phyloP scores from a whole-genome alignment of 2,113 vertebrate species.

The Scytalopus superciliaris region DNA sequence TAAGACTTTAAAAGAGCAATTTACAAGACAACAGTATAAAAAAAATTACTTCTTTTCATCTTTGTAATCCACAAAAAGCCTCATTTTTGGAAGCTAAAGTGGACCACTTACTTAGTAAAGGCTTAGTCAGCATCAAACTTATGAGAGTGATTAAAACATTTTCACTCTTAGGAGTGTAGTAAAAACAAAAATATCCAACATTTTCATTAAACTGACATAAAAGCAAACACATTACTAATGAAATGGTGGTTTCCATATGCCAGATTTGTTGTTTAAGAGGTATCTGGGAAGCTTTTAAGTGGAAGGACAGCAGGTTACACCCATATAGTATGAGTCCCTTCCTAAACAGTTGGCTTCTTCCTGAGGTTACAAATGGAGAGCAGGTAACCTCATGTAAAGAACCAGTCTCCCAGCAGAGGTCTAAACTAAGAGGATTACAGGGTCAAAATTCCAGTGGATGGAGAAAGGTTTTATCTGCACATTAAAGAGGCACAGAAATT shows the following conservation, averaged over 20 bases:
- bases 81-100: conserved; percentile 17
- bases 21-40: neutral
- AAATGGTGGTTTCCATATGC: neutral
- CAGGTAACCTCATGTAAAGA: neutral
- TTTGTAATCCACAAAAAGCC: conserved; percentile 41
- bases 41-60: conserved; percentile 35
- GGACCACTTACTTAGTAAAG: neutral
- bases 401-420: neutral
- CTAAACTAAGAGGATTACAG: conserved; percentile 56
- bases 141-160: neutral
- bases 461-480: conserved; percentile 32
- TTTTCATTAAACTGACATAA: neutral
- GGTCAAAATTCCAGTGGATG: conserved; percentile 50
- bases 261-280: neutral
- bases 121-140: conserved; percentile 32
- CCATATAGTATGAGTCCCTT: neutral
- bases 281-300: neutral
- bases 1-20: conserved; percentile 16
- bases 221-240: neutral
- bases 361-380: neutral
- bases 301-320: neutral
- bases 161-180: neutral
- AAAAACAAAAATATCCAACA: neutral
- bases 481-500: neutral
- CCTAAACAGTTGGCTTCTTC: neutral